These are phyloP conservation scores for Zapus hudsonius DNA, from an alignment of 2,113 vertebrate species.

Conservation along the genomic window DNA sequence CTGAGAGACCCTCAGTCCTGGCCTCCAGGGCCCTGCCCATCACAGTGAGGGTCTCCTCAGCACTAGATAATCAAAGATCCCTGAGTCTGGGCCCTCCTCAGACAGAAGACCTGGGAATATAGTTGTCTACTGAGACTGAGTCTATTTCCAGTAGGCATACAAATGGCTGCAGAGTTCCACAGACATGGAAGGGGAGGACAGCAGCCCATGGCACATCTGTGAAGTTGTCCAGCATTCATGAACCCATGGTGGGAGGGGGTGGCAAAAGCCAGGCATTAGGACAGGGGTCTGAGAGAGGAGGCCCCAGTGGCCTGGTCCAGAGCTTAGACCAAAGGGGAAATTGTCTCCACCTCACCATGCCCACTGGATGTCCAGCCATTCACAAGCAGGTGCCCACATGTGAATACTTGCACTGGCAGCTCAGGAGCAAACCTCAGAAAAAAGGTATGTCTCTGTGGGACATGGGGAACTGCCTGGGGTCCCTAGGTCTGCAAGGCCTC, in stretches of 20 bases:
- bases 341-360: rapidly evolving
- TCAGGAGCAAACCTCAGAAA: not conserved
- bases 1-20: not conserved
- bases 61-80: not conserved
- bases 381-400: rapidly evolving
- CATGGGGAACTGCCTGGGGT: too few species aligned
- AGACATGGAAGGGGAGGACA: rapidly evolving
- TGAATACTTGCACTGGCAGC: too few species aligned
- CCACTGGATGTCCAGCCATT: too few species aligned
- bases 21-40: not conserved
- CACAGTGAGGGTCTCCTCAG: not conserved
- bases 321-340: not conserved
- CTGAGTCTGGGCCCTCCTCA: not conserved
- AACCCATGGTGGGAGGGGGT: rapidly evolving
- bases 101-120: not conserved
- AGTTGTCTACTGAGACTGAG: not conserved
- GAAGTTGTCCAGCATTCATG: rapidly evolving
- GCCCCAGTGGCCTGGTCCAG: not conserved
- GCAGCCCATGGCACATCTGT: rapidly evolving
- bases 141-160: not conserved
- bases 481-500: rapidly evolving
- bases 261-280: too few species aligned
- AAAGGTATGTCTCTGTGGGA: not conserved
- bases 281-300: too few species aligned
- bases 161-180: not conserved